Conservation (phyloP, 2,797 vertebrate species). For the Ctenopoma kingsleyae region DNA sequence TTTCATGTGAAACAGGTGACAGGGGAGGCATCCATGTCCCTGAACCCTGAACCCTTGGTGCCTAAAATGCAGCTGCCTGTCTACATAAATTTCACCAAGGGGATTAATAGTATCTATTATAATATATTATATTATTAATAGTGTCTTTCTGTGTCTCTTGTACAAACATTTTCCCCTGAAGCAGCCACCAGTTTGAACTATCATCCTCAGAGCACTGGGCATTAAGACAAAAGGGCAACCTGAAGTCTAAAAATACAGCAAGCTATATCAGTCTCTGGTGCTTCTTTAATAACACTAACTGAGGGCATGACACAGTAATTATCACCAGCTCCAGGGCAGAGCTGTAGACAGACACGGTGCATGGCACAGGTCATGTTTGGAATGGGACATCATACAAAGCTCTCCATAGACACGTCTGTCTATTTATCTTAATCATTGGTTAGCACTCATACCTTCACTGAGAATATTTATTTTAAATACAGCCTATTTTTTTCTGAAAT, state of each 20-base stretch:
- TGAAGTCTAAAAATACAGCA: slow-evolving; percentile 63
- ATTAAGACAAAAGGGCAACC: slow-evolving; percentile 61
- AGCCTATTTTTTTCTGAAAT: slow-evolving; percentile 15
- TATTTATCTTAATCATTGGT: slow-evolving; percentile 4
- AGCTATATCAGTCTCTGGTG: slow-evolving; percentile 39
- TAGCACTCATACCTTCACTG: background rate
- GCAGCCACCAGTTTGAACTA: slow-evolving; percentile 27
- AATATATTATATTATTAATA: too few species aligned
- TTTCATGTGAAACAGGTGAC: too few species aligned
- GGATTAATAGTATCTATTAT: too few species aligned
- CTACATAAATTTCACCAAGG: too few species aligned
- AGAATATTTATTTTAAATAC: background rate
- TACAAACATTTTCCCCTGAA: slow-evolving; percentile 20
- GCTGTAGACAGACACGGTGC: slow-evolving; percentile 28
- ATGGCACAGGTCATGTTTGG: slow-evolving; percentile 41
- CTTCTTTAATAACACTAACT: slow-evolving; percentile 57
- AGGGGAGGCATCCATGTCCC: too few species aligned
- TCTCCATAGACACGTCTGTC: background rate
- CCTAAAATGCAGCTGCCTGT: too few species aligned
- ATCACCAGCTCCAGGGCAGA: slow-evolving; percentile 44
- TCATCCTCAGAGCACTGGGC: slow-evolving; percentile 40
- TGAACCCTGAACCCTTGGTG: too few species aligned
- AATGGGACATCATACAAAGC: slow-evolving; percentile 16
- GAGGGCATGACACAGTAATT: slow-evolving; percentile 52
- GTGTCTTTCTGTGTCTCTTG: background rate